These are phyloP conservation scores for Colistium nudipinnis DNA, from an alignment of 2,113 vertebrate genomes.

Conservation along the genomic window DNA sequence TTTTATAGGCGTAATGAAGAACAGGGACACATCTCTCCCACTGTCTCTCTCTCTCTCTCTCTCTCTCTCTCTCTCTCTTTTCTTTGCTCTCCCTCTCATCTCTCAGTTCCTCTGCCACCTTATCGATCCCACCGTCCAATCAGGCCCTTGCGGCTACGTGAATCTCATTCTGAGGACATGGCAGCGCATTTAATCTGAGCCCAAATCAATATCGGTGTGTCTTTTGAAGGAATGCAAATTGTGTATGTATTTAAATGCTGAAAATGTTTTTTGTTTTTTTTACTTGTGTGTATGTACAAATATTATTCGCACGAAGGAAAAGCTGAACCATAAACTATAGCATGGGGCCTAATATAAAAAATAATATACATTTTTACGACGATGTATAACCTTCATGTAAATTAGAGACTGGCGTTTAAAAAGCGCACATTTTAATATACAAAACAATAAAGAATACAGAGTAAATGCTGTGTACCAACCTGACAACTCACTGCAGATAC, in stretches of 20 bases:
- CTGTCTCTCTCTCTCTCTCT: slow-evolving; percentile 23
- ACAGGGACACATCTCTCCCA: slow-evolving; percentile 58
- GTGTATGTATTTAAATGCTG: slow-evolving; percentile 17
- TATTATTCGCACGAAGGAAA: too few species aligned
- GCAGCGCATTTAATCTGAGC: slow-evolving; percentile 69
- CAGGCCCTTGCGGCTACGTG: slow-evolving; percentile 72
- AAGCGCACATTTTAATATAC: not conserved
- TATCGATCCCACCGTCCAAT: slow-evolving; percentile 74
- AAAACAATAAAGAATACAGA: slow-evolving; percentile 20
- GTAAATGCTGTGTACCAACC: slow-evolving; percentile 36
- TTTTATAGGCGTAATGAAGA: slow-evolving; percentile 78
- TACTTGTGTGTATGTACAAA: not conserved
- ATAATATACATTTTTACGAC: not conserved
- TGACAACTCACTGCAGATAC: slow-evolving; percentile 60
- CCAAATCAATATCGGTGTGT: slow-evolving; percentile 55
- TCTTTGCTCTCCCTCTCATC: slow-evolving; percentile 46
- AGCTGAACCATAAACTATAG: not conserved
- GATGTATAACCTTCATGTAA: not conserved
- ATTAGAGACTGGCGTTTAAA: not conserved
- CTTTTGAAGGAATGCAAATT: slow-evolving; percentile 55
- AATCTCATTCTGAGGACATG: slow-evolving; percentile 76
- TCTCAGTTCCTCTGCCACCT: slow-evolving; percentile 66
- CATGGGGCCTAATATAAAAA: not conserved
- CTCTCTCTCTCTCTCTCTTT: slow-evolving; percentile 41
- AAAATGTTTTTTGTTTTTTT: slow-evolving; percentile 1